Base-by-base conservation (phyloP, 2,113 vertebrate genomes). In the Elephantulus edwardii region DNA sequence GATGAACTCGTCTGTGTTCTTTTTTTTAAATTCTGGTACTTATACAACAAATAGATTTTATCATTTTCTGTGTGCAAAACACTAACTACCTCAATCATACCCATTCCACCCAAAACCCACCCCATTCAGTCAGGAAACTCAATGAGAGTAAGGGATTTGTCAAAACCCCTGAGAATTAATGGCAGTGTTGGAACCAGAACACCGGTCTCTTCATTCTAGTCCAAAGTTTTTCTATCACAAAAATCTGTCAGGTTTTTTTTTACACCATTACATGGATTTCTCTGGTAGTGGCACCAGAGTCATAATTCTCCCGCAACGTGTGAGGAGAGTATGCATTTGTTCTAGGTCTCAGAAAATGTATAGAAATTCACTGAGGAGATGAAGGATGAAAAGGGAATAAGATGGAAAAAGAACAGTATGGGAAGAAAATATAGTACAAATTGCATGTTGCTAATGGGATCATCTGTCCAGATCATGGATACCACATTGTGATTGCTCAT, bases 51-150 rank as follows among this genome's bases (percentile, higher is more conserved):
- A 16, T 50, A 80, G 48, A 89, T 68, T 64, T 42, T 68, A 85
- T 9, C 30, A 30, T 14, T 22, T 35, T 33, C 40, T 68, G n/a
- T 74, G 80, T 94, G 48, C 90, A 83, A 90, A 83, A 60, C 78
- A 92, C 42, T 33, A 13, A 44, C 38, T 20, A 56, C 30, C n/a
- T 83, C 35, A 78, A 64, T 10, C 5, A 48, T 54, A n/a, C n/a
- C n/a, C n/a, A n/a, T n/a, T n/a, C n/a, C n/a, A n/a, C n/a, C n/a
- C n/a, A n/a, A n/a, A n/a, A n/a, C n/a, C n/a, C 62, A 40, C 40
- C 44, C 26, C 16, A 10, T 66, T 12, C 33, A 68, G 24, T 79
- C 42, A 74, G 44, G 46, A 68, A 86, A 68, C 71, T 19, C 42
- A 88, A 10, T 70, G 60, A 90, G 5, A 86, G 4, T 19, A 72